A percentile compares a stretch with the other conserved stretches of the same genome.
These are phyloP conservation scores for Pyrgilauda ruficollis DNA, from an alignment of 2,113 vertebrate species.

Conservation along the genomic window DNA sequence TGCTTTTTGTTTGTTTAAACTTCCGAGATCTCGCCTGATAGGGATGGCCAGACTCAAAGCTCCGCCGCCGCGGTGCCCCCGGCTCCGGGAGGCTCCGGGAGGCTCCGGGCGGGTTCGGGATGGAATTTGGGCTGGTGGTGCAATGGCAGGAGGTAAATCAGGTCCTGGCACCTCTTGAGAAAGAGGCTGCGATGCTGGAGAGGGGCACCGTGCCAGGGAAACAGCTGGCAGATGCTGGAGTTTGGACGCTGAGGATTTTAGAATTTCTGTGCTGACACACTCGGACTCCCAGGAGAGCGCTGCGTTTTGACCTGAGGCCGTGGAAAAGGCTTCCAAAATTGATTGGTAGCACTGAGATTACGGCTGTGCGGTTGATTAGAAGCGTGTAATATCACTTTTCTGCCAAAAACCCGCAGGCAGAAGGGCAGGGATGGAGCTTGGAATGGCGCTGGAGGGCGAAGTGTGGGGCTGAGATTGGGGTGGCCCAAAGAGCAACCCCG, in stretches of 20 bases:
- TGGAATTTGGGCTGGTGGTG: accelerated
- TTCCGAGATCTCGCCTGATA: not conserved
- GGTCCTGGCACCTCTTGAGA: accelerated
- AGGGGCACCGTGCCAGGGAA: accelerated
- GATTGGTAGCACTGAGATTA: not conserved
- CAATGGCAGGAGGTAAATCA: accelerated
- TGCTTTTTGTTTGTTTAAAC: not conserved
- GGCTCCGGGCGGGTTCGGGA: accelerated
- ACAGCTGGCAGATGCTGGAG: too few relatives aligned
- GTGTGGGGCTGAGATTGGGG: not conserved
- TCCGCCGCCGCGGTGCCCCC: not conserved
- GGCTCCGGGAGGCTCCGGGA: not conserved
- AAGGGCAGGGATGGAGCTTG: not conserved
- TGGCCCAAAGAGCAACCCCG: accelerated
- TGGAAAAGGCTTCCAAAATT: not conserved
- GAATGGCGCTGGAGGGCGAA: not conserved
- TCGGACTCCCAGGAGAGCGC: not conserved
- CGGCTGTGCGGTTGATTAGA: not conserved
- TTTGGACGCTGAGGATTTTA: too few relatives aligned
- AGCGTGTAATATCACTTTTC: not conserved
- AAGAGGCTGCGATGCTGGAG: accelerated
- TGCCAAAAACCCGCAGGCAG: not conserved
- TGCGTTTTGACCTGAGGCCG: not conserved
- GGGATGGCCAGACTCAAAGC: not conserved
- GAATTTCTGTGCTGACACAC: not conserved